A percentile compares a stretch with the other conserved stretches of the same genome.
Conservation (phyloP, 2,797 vertebrate species). For the Choloepus didactylus region DNA sequence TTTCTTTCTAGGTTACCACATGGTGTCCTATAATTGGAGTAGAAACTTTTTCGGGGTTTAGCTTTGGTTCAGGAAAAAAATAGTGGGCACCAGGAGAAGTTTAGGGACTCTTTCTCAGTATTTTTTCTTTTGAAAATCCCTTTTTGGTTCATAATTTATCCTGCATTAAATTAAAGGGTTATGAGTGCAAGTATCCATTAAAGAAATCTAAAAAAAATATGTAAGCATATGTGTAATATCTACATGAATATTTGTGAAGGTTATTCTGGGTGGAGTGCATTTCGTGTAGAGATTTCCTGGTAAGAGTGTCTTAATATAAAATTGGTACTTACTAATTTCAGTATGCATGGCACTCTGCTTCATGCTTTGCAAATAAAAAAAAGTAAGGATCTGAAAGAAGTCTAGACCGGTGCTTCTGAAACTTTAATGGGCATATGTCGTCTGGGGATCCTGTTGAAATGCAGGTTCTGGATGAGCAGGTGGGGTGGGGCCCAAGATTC, state of each 20-base stretch:
- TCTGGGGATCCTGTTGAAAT: rapidly evolving
- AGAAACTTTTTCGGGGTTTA: background rate
- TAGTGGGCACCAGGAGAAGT: background rate
- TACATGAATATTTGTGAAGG: rapidly evolving
- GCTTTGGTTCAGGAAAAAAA: conserved; percentile 8
- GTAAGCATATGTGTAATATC: rapidly evolving
- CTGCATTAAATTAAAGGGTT: conserved; percentile 26
- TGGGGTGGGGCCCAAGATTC: rapidly evolving
- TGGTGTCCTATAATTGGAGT: conserved; percentile 50
- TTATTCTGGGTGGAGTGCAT: background rate
- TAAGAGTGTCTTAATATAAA: background rate
- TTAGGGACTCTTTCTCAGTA: background rate
- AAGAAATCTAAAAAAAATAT: background rate
- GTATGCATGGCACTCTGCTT: rapidly evolving
- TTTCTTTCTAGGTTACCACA: conserved; percentile 70
- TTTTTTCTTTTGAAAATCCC: background rate
- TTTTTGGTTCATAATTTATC: background rate
- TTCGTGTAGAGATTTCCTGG: rapidly evolving
- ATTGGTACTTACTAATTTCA: background rate
- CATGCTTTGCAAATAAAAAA: background rate
- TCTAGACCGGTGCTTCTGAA: rapidly evolving
- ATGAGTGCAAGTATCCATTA: background rate
- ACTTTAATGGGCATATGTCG: rapidly evolving
- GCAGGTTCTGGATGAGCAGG: background rate
- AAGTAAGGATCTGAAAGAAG: background rate